These are phyloP conservation scores for Formica selysi DNA, from an alignment of 1,140 invertebrate species.

Conservation along the genomic window DNA sequence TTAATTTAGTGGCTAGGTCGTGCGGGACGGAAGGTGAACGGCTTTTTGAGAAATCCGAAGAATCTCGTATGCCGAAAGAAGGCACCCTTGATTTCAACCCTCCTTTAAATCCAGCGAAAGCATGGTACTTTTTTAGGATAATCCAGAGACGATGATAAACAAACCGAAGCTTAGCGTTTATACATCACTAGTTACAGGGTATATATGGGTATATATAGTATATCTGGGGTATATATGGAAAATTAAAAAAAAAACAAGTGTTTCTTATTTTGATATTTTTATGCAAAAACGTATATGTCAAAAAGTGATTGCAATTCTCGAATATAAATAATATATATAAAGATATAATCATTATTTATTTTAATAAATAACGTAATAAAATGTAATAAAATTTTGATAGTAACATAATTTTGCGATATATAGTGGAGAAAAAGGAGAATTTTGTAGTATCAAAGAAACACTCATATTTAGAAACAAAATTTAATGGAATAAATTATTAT, in stretches of 20 bases:
- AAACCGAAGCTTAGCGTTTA: conserved; percentile 23
- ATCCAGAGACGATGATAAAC: conserved; percentile 21
- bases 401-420: not conserved
- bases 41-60: conserved; percentile 27
- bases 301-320: not conserved
- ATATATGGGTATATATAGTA: no score
- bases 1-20: conserved; percentile 67
- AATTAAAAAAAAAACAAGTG: not conserved
- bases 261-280: not conserved
- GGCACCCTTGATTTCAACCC: not conserved
- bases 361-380: not conserved
- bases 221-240: not conserved
- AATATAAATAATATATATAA: not conserved
- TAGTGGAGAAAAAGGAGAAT: not conserved
- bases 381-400: not conserved
- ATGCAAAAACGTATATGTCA: not conserved
- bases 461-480: not conserved
- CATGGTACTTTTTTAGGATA: not conserved
- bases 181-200: not conserved
- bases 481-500: not conserved
- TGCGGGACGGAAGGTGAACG: not conserved
- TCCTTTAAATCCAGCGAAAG: not conserved
- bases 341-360: not conserved
- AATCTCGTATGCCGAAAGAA: conserved; percentile 35
- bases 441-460: not conserved